Evolutionary conservation across 2,888 invertebrate genomes (phyloP).

Genomic region (Tigriopus californicus): DNA sequence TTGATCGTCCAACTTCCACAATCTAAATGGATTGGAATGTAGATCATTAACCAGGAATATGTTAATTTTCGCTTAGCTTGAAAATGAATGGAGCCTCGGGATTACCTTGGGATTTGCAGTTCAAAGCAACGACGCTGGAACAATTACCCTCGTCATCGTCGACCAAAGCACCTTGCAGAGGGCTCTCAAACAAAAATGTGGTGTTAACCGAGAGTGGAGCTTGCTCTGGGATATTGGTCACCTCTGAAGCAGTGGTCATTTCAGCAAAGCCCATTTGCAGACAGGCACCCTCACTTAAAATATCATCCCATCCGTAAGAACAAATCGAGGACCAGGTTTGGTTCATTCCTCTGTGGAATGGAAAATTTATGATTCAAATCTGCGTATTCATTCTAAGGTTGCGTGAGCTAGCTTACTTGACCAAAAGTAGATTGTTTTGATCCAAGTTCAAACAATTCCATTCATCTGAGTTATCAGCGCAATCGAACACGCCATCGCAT

Average conservation of each 20-base stretch:
- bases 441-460: constrained; percentile 33
- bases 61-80: no score
- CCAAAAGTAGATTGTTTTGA: background rate
- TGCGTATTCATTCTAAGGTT: constrained; percentile 18
- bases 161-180: no score
- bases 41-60: no score
- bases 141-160: no score
- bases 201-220: background rate
- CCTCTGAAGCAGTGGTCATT: background rate
- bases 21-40: no score
- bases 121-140: no score
- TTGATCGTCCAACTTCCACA: no score
- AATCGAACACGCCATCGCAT: constrained; percentile 41
- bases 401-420: no score
- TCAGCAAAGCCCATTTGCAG: constrained; percentile 33
- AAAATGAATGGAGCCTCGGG: no score
- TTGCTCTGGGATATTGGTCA: background rate
- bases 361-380: constrained; percentile 7
- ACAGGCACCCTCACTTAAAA: constrained; percentile 36
- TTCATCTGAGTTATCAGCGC: constrained; percentile 42
- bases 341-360: background rate
- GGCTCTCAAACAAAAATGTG: no score
- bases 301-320: constrained; percentile 35
- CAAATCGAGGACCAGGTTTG: constrained; percentile 24
- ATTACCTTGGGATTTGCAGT: no score